Base-by-base conservation (phyloP, 2,888 invertebrate species). In the Busseola fusca region DNA sequence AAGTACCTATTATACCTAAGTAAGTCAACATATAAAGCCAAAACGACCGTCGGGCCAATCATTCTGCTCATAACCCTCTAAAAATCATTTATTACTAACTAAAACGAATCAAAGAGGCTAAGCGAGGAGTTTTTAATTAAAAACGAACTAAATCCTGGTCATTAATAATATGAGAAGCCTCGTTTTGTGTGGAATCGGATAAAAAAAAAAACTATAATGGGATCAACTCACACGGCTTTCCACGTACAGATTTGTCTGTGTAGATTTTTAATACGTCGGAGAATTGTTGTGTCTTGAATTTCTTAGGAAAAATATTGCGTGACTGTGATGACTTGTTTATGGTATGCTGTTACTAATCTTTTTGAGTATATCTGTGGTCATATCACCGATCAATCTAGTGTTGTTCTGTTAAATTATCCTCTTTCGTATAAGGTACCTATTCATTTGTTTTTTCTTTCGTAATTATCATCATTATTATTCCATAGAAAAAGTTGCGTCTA, bases 151-250 rank as follows among this genome's bases (percentile, higher is more conserved):
- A 82, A 76, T 85, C 52, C 63, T 54, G 63, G 52, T 54, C 80
- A 80, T 84, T 84, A 76, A 82, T 84, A 84, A 67, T 62, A 70
- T 60, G 68, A 56, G 69, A 48, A 73, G 60, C 45, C 48, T 67
- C 68, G 34, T 84, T 84, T 71, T 64, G 64, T 68, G 42, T 74
- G 50, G 72, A 70, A 75, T 80, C 65, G 59, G 56, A 84, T 82
- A 87, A 91, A 91, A 34, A 34, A n/a, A 34, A 90, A 89, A 89
- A 88, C 76, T 84, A 84, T 92, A 93, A 93, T 93, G 91, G 92
- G 89, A 87, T 83, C 78, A 84, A 87, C 85, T 89, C 86, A 88
- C 86, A 88, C 88, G 84, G 86, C 91, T 92, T 92, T 93, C 92
- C 85, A 89, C 92, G 91, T 89, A 86, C 78, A 83, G 89, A 89